Conservation (phyloP, 2,888 invertebrate genomes). For the Drosophila mercatorum region DNA sequence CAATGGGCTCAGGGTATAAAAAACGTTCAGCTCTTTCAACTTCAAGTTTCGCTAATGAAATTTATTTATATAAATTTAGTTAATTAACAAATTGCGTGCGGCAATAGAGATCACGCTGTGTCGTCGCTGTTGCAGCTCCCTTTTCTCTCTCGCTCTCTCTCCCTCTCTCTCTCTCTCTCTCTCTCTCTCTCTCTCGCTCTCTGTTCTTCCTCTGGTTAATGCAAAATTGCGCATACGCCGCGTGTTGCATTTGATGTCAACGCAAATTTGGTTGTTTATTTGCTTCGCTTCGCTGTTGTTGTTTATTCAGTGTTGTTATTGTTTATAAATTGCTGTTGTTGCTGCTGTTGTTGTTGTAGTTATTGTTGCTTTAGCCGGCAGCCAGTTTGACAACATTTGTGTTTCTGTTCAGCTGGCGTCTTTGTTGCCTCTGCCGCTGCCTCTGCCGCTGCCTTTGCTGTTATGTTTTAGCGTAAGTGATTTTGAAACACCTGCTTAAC, state of each 20-base stretch:
- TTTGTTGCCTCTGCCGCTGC: constrained; percentile 7
- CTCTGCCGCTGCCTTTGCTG: constrained; percentile 17
- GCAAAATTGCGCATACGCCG: constrained; percentile 50
- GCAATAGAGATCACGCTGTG: background rate
- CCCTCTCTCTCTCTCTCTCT: too few species aligned
- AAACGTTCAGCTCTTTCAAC: too few species aligned
- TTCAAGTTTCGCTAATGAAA: background rate
- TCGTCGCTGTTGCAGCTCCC: background rate
- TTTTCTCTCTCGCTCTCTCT: too few species aligned
- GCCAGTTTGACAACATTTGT: constrained; percentile 48
- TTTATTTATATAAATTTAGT: constrained; percentile 11
- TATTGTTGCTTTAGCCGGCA: constrained; percentile 13
- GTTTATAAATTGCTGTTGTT: constrained; percentile 9
- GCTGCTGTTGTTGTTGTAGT: constrained; percentile 15
- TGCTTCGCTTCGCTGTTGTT: constrained; percentile 25
- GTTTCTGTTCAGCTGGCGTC: constrained; percentile 24
- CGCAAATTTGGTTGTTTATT: constrained; percentile 62
- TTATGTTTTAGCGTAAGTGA: constrained; percentile 73
- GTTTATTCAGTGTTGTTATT: constrained; percentile 19
- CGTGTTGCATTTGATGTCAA: constrained; percentile 34
- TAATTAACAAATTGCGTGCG: constrained; percentile 6
- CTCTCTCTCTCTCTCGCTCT: too few species aligned
- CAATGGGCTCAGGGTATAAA: too few species aligned
- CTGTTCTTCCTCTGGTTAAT: constrained; percentile 12
- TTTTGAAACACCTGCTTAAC: constrained; percentile 78